phyloP scores from a whole-genome alignment of 2,113 vertebrate genomes.

The Notothenia coriiceps region DNA sequence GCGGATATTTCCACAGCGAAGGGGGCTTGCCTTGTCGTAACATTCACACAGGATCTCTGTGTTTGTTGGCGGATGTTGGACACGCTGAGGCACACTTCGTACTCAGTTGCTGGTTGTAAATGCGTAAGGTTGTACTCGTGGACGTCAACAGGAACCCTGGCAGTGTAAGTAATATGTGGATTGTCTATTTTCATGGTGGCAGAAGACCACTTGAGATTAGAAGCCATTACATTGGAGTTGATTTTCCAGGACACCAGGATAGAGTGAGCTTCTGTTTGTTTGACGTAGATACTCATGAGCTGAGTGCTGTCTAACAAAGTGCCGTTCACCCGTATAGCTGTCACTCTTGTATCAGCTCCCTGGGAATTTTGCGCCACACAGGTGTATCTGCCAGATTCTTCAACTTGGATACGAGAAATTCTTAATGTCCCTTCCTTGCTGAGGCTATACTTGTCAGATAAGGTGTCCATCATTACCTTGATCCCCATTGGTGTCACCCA shows the following conservation, averaged over 20 bases:
- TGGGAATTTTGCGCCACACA: constrained; percentile 96
- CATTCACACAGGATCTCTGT: constrained; percentile 95
- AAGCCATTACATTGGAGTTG: constrained; percentile 93
- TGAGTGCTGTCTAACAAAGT: constrained; percentile 93
- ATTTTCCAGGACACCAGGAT: constrained; percentile 97
- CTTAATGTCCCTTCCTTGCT: constrained; percentile 91
- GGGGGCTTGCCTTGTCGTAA: constrained; percentile 92
- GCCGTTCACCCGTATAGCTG: constrained; percentile 92
- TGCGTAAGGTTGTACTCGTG: constrained; percentile 98
- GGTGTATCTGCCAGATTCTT: constrained; percentile 95
- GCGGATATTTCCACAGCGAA: constrained; percentile 91
- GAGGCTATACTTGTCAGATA: constrained; percentile 92
- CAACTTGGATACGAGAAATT: constrained; percentile 89
- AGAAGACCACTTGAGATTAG: constrained; percentile 96
- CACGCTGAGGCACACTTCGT: constrained; percentile 96
- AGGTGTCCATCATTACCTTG: constrained; percentile 90
- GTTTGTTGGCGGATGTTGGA: constrained; percentile 94
- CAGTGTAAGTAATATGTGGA: constrained; percentile 97
- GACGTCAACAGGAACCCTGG: constrained; percentile 94
- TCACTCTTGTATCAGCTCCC: constrained; percentile 93
- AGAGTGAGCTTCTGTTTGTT: constrained; percentile 93
- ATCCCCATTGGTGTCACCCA: constrained; percentile 97
- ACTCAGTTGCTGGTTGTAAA: constrained; percentile 94
- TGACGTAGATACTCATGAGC: constrained; percentile 94
- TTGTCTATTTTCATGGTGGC: constrained; percentile 99